Evolutionary conservation across 2,888 invertebrate species (phyloP).

Genomic region (Bombylius discolor): DNA sequence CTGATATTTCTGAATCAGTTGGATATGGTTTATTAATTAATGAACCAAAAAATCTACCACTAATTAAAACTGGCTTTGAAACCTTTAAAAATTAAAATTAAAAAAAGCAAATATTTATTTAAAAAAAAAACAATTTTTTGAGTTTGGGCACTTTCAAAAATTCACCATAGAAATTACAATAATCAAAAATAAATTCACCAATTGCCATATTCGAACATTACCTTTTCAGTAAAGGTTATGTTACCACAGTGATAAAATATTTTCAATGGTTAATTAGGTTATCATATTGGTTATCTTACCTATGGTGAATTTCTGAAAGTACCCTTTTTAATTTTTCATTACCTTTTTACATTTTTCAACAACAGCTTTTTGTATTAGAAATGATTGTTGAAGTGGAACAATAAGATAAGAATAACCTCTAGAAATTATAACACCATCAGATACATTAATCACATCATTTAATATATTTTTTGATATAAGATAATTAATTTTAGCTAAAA

Average conservation of each 20-base stretch:
- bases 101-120: no score
- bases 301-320: no score
- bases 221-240: no score
- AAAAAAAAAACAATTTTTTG: no score
- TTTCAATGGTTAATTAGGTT: no score
- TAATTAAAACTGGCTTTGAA: conserved; percentile 56
- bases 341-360: conserved; percentile 70
- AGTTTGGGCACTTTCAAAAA: no score
- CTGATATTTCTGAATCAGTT: conserved; percentile 64
- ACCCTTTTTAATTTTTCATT: neutral
- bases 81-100: no score
- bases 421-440: conserved; percentile 71
- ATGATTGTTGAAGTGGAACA: conserved; percentile 62
- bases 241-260: no score
- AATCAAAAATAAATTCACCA: no score
- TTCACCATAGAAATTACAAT: conserved; percentile 30
- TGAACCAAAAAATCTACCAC: conserved; percentile 65
- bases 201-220: no score
- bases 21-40: conserved; percentile 63
- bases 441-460: conserved; percentile 53
- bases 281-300: no score
- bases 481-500: conserved; percentile 94
- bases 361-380: conserved; percentile 74
- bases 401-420: conserved; percentile 66
- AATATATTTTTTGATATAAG: conserved; percentile 65